These are phyloP conservation scores for Lagria hirta DNA, from an alignment of 2,888 invertebrate genomes.

Conservation along the genomic window DNA sequence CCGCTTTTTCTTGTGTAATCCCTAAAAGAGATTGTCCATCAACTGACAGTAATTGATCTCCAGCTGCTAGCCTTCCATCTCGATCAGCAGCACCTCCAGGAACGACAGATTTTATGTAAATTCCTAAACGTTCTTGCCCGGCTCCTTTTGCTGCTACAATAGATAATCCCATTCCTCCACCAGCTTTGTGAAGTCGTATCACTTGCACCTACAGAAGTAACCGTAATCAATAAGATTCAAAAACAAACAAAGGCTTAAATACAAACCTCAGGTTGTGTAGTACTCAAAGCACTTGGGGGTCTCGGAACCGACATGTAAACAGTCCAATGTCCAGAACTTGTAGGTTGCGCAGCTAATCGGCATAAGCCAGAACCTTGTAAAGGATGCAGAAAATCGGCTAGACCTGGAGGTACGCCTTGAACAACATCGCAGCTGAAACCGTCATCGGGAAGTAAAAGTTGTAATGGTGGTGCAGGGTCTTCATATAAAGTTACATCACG, in stretches of 20 bases:
- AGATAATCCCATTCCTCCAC: conserved; percentile 96
- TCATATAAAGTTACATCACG: conserved; percentile 87
- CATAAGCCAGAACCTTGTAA: conserved; percentile 84
- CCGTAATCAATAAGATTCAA: conserved; percentile 5
- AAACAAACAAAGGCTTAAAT: conserved; percentile 6
- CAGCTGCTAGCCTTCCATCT: conserved; percentile 93
- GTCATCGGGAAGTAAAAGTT: conserved; percentile 90
- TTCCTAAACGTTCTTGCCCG: conserved; percentile 71
- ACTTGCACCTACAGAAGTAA: conserved; percentile 61
- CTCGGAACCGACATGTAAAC: conserved; percentile 76
- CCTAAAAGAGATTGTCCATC: conserved; percentile 83
- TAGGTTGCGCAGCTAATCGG: conserved; percentile 85
- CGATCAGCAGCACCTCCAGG: conserved; percentile 89
- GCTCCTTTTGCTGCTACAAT: conserved; percentile 92
- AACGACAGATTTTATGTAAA: conserved; percentile 98
- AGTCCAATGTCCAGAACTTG: conserved; percentile 92
- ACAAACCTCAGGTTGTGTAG: conserved; percentile 53
- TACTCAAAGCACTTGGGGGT: conserved; percentile 51
- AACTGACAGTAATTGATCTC: conserved; percentile 95
- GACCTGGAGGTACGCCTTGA: conserved; percentile 86
- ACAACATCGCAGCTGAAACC: conserved; percentile 94
- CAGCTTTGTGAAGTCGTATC: conserved; percentile 89
- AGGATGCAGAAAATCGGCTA: conserved; percentile 84
- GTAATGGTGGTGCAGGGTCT: conserved; percentile 85
- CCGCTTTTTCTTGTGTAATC: conserved; percentile 85